Evolutionary conservation across 2,888 invertebrate species (phyloP), one percentile per base, ranked within the genome.

Genomic region (Dolichopus griseipennis): DNA sequence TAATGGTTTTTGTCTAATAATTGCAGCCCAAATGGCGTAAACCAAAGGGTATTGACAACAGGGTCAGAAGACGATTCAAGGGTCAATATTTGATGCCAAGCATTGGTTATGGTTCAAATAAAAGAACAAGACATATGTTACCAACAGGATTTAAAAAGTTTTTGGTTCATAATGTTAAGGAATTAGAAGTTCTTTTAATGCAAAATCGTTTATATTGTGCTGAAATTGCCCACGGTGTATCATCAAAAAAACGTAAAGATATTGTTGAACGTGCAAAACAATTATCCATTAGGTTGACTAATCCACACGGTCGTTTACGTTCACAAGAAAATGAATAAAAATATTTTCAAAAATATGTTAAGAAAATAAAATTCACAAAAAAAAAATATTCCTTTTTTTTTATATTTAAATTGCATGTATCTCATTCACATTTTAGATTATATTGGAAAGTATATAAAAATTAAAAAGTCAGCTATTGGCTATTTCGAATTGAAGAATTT

Each of bases 11-110:
- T 70, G 69, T 67, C 72, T 66, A 70, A 66, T 66, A 70, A 71
- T 67, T 67, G 73, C 76, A 94, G 93, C 87, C 92, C 75, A 96
- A 93, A 88, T 99, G 99, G 99, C 91, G 99, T 81, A 99, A 97
- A 85, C 99, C 99, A 22, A 97, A 97, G 85, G 99, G 99, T 95
- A 99, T 99, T 84, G 99, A 99, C 85, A 99, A 99, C 90, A 90
- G 98, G 84, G 98, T 99, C 66, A 90, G 99, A 75, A 91, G 99
- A 81, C 90, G 97, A 75, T 99, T 87, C 64, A 99, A 99, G 91
- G 99, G 99, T 41, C 97, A 97, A 81, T 95, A 91, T 80, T 85
- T 94, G 85, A 99, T 99, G 99, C 99, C 99, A 73, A 97, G 91
- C 81, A 97, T 99, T 82, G 99, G 99, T 88, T 99, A 97, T 81